Base-by-base conservation (phyloP, 2,113 vertebrate species). In the Cranoglanis bouderius region DNA sequence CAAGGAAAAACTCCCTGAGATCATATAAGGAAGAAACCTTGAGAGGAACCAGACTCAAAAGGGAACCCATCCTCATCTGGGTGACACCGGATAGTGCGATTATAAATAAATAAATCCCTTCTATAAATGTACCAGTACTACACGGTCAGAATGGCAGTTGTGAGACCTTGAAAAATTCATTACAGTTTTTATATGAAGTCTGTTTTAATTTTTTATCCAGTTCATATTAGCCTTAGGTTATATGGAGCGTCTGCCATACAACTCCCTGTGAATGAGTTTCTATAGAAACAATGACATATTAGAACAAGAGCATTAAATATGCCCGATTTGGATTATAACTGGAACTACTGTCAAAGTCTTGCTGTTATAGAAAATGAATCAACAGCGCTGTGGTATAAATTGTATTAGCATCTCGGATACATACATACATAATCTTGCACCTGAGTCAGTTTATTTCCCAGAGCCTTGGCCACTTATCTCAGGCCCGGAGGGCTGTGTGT, bases 381-480 rank as follows among this genome's bases (percentile, higher is more conserved):
- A 72, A 9, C 40, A 75, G 72, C 38, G 13, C 72, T 43, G 21
- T 75, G 38, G 3, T 75, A 43, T 75, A 70, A 18, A 43, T 75
- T 75, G 21, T 63, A 49, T 46, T 86, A 70, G 29, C 59, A 51
- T 78, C 38, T 78, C 5, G 38, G 38, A 9, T 87, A 80, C 51
- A 77, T 82, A 43, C 59, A 46, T 82, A 49, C n/a, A 81, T 81
- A 81, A 35, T 16, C 43, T 65, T 78, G 40, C 19, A 87, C 85
- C 40, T 29, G n/a, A 87, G 59, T 87, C 75, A 81, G 40, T 12
- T 49, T 87, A 87, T 24, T 35, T 84, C 38, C 75, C 4, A 53
- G 49, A 72, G 51, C 65, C 77, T 35, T 57, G 57, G 21, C 32
- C 88, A 89, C 83, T 57, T 80, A 85, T 80, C 74, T 85, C 51